A percentile compares a stretch with the other conserved stretches of the same genome.
Conservation (phyloP, 2,113 vertebrate species). For the Motacilla alba region DNA sequence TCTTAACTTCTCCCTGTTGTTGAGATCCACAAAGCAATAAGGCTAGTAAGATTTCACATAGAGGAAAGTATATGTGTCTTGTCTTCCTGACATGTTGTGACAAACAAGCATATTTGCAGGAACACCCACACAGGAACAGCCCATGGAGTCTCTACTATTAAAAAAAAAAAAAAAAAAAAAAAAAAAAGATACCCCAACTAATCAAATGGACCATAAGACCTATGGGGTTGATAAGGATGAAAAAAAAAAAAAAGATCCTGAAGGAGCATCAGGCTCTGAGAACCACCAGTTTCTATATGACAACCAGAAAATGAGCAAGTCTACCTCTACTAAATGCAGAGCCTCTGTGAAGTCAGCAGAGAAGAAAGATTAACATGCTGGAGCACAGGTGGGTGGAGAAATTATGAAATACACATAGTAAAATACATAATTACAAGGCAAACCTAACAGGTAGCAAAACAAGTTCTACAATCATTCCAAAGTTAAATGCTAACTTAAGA, state of each 20-base stretch:
- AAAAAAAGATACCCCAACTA: neutral
- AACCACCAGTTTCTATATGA: neutral
- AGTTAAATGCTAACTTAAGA: conserved; percentile 26
- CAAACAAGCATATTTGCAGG: neutral
- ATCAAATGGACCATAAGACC: neutral
- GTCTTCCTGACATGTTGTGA: neutral
- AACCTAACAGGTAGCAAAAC: conserved; percentile 59
- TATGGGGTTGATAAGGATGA: neutral
- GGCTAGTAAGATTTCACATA: neutral
- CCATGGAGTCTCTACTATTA: neutral
- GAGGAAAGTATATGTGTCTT: neutral
- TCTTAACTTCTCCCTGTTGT: conserved; percentile 49
- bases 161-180: neutral
- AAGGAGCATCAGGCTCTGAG: neutral
- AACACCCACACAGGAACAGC: conserved; percentile 35
- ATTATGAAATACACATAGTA: conserved; percentile 55
- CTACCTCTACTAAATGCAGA: neutral
- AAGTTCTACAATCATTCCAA: conserved; percentile 54
- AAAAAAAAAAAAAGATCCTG: neutral
- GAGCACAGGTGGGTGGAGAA: conserved; percentile 54
- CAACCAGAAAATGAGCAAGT: neutral
- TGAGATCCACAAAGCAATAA: neutral
- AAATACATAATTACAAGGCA: conserved; percentile 63
- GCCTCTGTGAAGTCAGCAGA: conserved; percentile 18
- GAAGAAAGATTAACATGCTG: conserved; percentile 35